Base-by-base conservation (phyloP, 2,888 invertebrate genomes). In the Eretmocerus hayati region DNA sequence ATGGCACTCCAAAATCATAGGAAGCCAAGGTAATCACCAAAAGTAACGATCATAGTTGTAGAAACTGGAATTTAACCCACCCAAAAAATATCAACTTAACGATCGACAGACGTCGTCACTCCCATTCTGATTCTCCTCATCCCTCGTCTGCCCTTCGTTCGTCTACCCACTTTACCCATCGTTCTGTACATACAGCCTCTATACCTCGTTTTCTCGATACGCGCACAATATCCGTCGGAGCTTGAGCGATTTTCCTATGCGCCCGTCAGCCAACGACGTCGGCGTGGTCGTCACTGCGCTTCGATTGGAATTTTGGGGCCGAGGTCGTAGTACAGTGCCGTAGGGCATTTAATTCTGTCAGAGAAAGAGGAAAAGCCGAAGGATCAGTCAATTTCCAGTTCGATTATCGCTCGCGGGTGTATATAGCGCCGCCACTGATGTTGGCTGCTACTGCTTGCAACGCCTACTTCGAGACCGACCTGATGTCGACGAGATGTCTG, bases 371-470 rank as follows among this genome's bases (percentile, higher is more conserved):
- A 39, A 18, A 20, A 21, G 20, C n/a, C n/a, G n/a, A n/a, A n/a
- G n/a, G n/a, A n/a, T n/a, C n/a, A n/a, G n/a, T n/a, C n/a, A n/a
- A 51, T 47, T 51, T 41, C 43, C 47, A 42, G 46, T 42, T 46
- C 23, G 39, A 42, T 46, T 46, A 42, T 46, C 39, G 33, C 18
- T 33, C 33, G 33, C 11, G 11, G 11, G 15, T 33, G 15, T 9
- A 9, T 16, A 15, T 5, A 33, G n/a, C 26, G 40, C 22, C 26
- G 11, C 35, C 31, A 3, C 15, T 11, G 5, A 15, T 16, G 20
- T 4, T 31, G 18, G n/a, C 4, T n/a, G n/a, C n/a, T n/a, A n/a
- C n/a, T n/a, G n/a, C n/a, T n/a, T n/a, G n/a, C n/a, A n/a, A n/a
- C n/a, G n/a, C n/a, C n/a, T n/a, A n/a, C n/a, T n/a, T n/a, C n/a